Evolutionary conservation across 2,113 vertebrate species (phyloP).

Genomic region (Mus musculus): GRCm39 chr1:152364501-152365000

Average conservation of each 20-base stretch:
- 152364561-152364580: conserved; percentile 77
- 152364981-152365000: background rate
- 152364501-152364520: conserved; percentile 67
- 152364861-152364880: background rate
- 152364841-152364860: background rate
- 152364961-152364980: background rate
- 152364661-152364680: conserved; percentile 8
- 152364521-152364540: conserved; percentile 66
- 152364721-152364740: background rate
- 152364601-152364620: conserved; percentile 71
- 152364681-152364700: background rate
- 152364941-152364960: background rate
- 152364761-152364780: background rate
- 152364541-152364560: conserved; percentile 79
- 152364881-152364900: background rate
- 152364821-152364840: background rate
- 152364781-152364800: background rate
- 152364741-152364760: background rate
- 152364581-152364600: background rate
- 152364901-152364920: background rate
- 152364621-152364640: conserved; percentile 7
- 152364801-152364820: background rate
- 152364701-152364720: background rate
- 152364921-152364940: background rate
- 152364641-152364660: conserved; percentile 34